Conservation (phyloP, 2,797 vertebrate species). For the Pseudopleuronectes americanus region DNA sequence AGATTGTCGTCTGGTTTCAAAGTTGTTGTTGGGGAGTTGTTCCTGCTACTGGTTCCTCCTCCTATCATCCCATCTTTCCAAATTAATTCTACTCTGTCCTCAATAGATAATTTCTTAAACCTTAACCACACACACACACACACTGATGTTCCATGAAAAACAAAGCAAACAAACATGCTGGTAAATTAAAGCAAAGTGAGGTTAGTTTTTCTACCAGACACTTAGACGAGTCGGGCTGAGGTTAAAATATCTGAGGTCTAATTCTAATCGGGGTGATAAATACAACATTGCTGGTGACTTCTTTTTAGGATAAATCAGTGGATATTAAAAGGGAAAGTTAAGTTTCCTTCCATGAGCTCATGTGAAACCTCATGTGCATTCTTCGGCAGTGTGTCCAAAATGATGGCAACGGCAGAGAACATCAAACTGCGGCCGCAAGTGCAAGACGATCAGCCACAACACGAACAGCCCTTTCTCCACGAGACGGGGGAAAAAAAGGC, state of each 20-base stretch:
- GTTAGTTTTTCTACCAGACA: slow-evolving; percentile 40
- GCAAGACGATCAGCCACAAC: slow-evolving; percentile 70
- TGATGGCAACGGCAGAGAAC: slow-evolving; percentile 50
- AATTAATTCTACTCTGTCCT: slow-evolving; percentile 25
- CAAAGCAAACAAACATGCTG: not conserved
- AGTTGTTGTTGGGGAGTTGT: slow-evolving; percentile 1
- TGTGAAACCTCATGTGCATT: slow-evolving; percentile 68
- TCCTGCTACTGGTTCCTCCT: slow-evolving; percentile 64
- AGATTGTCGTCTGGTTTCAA: slow-evolving; percentile 69
- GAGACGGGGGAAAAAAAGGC: slow-evolving; percentile 24
- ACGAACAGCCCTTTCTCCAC: slow-evolving; percentile 53
- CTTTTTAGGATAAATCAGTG: slow-evolving; percentile 29
- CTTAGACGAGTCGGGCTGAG: slow-evolving; percentile 33
- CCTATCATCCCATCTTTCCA: slow-evolving; percentile 34
- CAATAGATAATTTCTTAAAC: slow-evolving; percentile 4
- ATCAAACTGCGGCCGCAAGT: slow-evolving; percentile 62
- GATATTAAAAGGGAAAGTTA: slow-evolving; percentile 23
- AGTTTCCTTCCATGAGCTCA: slow-evolving; percentile 73
- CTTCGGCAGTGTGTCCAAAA: slow-evolving; percentile 56
- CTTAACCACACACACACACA: not conserved
- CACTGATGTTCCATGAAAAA: not conserved
- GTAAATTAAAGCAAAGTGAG: slow-evolving; percentile 16
- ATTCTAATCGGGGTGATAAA: slow-evolving; percentile 45
- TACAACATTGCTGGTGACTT: slow-evolving; percentile 33
- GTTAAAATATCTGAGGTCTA: slow-evolving; percentile 38